Conservation (phyloP, 2,797 vertebrate species). For the Neopelma chrysocephalum region DNA sequence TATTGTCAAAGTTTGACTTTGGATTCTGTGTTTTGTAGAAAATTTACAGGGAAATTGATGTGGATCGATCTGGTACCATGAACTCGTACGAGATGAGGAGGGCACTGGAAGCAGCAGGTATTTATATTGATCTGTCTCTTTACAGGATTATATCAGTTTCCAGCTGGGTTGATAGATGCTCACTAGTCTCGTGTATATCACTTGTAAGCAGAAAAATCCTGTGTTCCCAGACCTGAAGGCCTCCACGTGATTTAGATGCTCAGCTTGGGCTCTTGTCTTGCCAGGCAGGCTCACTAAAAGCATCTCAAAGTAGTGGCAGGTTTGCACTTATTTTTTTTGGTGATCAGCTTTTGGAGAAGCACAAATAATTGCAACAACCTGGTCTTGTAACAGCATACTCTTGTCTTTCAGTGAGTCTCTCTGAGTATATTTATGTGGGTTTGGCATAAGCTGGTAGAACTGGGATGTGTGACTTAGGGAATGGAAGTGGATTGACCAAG, state of each 20-base stretch:
- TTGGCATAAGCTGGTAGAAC: not conserved
- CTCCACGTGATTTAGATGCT: not conserved
- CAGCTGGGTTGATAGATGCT: not conserved
- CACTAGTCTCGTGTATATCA: not conserved
- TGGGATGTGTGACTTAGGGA: not conserved
- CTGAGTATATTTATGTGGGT: not conserved
- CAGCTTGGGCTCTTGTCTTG: not conserved
- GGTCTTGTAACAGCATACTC: not conserved
- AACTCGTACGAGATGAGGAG: slow-evolving; percentile 86
- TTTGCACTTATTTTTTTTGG: not conserved
- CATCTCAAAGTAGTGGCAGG: not conserved
- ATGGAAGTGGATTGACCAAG: not conserved
- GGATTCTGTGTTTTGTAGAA: slow-evolving; percentile 70
- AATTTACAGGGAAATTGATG: slow-evolving; percentile 84
- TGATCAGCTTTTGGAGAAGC: not conserved
- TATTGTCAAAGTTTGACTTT: not conserved
- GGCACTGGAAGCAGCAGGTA: slow-evolving; percentile 84
- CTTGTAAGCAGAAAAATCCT: not conserved
- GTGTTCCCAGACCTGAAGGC: not conserved
- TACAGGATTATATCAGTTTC: not conserved
- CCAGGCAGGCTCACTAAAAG: not conserved
- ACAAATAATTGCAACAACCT: not conserved
- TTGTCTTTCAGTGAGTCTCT: not conserved
- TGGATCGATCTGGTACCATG: slow-evolving; percentile 88
- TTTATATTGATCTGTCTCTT: not conserved